These are phyloP conservation scores for Eupithecia tripunctaria DNA, from an alignment of 2,888 invertebrate species.

Conservation along the genomic window DNA sequence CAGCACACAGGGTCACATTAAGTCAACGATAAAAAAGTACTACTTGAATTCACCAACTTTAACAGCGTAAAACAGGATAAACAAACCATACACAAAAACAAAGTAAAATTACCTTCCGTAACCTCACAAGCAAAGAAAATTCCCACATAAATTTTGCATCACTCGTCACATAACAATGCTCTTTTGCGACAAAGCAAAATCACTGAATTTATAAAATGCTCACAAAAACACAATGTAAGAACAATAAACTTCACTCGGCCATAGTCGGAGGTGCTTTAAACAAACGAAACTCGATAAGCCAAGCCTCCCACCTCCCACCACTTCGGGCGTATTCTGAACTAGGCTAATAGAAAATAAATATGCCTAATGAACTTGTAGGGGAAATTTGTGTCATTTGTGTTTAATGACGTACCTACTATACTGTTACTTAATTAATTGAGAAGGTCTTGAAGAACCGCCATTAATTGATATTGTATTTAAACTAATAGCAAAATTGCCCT, in stretches of 20 bases:
- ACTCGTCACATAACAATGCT: constrained; percentile 18
- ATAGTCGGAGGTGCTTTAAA: constrained; percentile 38
- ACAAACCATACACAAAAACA: not conserved
- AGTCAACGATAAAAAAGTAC: not conserved
- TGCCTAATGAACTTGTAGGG: not conserved
- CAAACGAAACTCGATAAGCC: constrained; percentile 32
- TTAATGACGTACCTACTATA: not conserved
- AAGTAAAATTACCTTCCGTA: constrained; percentile 18
- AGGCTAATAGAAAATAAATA: constrained; percentile 8
- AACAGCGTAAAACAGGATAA: not conserved
- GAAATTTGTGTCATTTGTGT: not conserved
- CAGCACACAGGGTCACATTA: not conserved
- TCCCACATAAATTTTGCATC: constrained; percentile 23
- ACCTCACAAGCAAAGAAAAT: constrained; percentile 16
- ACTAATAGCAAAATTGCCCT: not conserved
- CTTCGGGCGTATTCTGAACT: constrained; percentile 26
- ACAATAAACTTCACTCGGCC: constrained; percentile 30
- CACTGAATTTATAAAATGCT: constrained; percentile 12
- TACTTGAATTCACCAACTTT: not conserved
- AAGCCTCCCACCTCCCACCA: constrained; percentile 20
- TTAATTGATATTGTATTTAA: not conserved
- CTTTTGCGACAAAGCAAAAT: not conserved
- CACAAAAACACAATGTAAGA: constrained; percentile 13
- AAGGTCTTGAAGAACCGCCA: not conserved
- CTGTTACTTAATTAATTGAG: not conserved